Conservation (phyloP, 2,113 vertebrate genomes). For the Pao palembangensis region DNA sequence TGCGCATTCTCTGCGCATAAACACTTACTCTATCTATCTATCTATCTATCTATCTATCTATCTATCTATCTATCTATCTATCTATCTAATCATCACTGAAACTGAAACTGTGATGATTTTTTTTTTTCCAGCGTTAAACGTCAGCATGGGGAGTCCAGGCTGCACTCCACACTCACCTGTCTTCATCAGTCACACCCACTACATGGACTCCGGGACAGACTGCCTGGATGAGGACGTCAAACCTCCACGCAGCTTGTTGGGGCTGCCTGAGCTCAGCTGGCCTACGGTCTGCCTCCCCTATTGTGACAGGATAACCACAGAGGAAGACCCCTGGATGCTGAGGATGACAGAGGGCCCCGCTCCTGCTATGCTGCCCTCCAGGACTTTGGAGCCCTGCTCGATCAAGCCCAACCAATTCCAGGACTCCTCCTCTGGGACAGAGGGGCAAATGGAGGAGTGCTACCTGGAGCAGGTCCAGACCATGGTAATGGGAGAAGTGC, state of each 20-base stretch:
- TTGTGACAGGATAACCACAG: slow-evolving; percentile 75
- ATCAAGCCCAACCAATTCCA: slow-evolving; percentile 74
- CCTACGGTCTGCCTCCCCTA: slow-evolving; percentile 79
- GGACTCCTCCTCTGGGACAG: slow-evolving; percentile 51
- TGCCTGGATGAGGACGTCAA: slow-evolving; percentile 70
- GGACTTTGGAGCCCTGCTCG: slow-evolving; percentile 78
- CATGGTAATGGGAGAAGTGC: slow-evolving; percentile 89
- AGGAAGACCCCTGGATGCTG: slow-evolving; percentile 72
- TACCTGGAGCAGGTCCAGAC: slow-evolving; percentile 91
- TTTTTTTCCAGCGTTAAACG: slow-evolving; percentile 18
- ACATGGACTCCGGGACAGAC: slow-evolving; percentile 18
- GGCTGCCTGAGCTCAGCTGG: slow-evolving; percentile 72
- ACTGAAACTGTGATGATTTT: not conserved
- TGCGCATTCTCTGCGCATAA: no score
- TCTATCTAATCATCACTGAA: no score
- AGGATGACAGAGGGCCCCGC: slow-evolving; percentile 56
- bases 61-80: no score
- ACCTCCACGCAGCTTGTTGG: slow-evolving; percentile 49
- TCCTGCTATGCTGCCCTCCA: slow-evolving; percentile 23
- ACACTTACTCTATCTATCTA: no score
- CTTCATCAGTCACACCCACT: slow-evolving; percentile 26
- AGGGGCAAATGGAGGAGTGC: slow-evolving; percentile 80
- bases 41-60: no score
- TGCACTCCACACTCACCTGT: slow-evolving; percentile 46
- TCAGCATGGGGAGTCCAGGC: slow-evolving; percentile 83